Base-by-base conservation (phyloP, 2,797 vertebrate species). In the Eupleurogrammus muticus region DNA sequence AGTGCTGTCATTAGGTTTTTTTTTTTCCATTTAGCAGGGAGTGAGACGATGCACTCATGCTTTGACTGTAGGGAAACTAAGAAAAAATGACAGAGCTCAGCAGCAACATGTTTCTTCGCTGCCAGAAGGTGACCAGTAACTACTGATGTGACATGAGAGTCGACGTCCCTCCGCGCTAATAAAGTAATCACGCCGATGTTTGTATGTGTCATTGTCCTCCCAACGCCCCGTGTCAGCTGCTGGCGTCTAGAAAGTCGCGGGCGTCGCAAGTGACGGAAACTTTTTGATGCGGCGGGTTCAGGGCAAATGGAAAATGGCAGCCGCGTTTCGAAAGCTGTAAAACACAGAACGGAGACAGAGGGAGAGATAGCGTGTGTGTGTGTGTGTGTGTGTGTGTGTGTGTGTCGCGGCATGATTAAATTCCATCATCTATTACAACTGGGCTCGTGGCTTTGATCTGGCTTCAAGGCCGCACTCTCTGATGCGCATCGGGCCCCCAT, bases 401-500 rank as follows among this genome's bases (percentile, higher is more conserved):
- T 28, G 28, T 28, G 28, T 28, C 28, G 6, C 28, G 86, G 90
- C 80, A 86, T 88, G 84, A 91, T 92, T 93, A 88, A 86, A 91
- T 88, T 87, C 90, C 73, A 85, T 84, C 85, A 89, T 91, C 85
- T 89, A 87, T 93, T 91, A 89, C 66, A 52, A 79, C 80, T 80
- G 54, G 11, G 58, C 81, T 83, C 48, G 5, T 36, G 55, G 83
- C 90, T 93, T 92, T 93, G 90, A 92, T 92, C 89, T 63, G 72
- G 83, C 87, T 92, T 92, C 89, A 92, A 92, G 92, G 92, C 89
- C 79, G 35, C 78, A 84, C 71, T 85, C 77, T 80, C 44, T 65
- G 64, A 80, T 58, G 51, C 53, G 47, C 70, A 28, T 77, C 65
- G 5, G 50, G 53, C 88, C 89, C n/a, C 72, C 69, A 62, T 84